Percentiles rank a stretch among this genome's conserved stretches.
Conservation (phyloP, 2,797 vertebrate species). For the Acipenser ruthenus region DNA sequence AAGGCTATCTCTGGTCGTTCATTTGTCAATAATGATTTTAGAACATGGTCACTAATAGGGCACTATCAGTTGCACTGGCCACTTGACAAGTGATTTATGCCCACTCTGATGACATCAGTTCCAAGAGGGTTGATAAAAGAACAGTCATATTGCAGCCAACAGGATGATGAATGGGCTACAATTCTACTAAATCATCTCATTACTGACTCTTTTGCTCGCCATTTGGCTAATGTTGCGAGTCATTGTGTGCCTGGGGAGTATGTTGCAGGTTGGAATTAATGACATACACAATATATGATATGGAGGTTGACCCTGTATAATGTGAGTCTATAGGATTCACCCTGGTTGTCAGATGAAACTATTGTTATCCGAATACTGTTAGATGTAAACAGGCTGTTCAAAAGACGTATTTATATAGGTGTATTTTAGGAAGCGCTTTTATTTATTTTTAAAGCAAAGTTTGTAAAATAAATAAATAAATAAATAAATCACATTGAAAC, state of each 20-base stretch:
- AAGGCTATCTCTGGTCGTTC: conserved; percentile 68
- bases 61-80: conserved; percentile 79
- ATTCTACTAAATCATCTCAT: conserved; percentile 92
- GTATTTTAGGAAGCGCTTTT: too few relatives aligned
- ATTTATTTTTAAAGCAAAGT: too few relatives aligned
- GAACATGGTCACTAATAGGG: conserved; percentile 85
- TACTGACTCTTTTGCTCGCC: conserved; percentile 78
- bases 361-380: conserved; percentile 51
- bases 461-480: too few relatives aligned
- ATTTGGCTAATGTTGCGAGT: conserved; percentile 95
- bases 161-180: conserved; percentile 98
- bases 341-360: conserved; percentile 61
- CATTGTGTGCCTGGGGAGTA: conserved; percentile 73
- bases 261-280: conserved; percentile 82
- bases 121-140: conserved; percentile 90
- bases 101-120: conserved; percentile 84
- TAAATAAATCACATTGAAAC: too few relatives aligned
- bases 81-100: conserved; percentile 89
- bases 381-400: conserved; percentile 33
- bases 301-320: conserved; percentile 69
- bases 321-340: conserved; percentile 72
- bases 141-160: conserved; percentile 93
- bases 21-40: conserved; percentile 87
- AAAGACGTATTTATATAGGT: conserved; percentile 44
- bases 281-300: conserved; percentile 69